Base-by-base conservation (phyloP, 2,888 invertebrate genomes). In the Microctonus hyperodae region DNA sequence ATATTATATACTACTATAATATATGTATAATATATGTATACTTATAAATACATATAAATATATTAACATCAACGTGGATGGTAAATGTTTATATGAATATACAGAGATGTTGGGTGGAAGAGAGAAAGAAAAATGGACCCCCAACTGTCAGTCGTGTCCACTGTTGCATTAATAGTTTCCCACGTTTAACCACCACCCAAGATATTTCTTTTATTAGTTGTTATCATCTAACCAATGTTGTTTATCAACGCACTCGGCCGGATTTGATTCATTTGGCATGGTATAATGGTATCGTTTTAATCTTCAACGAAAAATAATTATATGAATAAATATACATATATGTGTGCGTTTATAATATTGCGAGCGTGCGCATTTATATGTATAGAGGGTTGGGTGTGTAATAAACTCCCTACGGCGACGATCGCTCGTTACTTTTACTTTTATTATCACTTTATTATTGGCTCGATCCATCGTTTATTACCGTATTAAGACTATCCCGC, bases 391-490 rank as follows among this genome's bases (percentile, higher is more conserved):
- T 71, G 61, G 44, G 23, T 68, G 55, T 70, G 75, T 78, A 79
- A 80, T 80, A 80, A 80, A 80, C 79, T 78, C 76, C 75, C 75
- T 64, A 63, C 74, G 73, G 70, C 73, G 74, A 75, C 76, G 75
- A 76, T 79, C 76, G 75, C 75, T 69, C 74, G 75, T 78, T 78
- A 77, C 74, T 77, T 77, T 77, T 76, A 76, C 72, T 79, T 81
- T 81, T 80, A 80, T 79, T 78, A 81, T 81, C 81, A 74, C 79
- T 81, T 80, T 80, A 81, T 81, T 81, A 81, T 79, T 79, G 76
- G 73, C 72, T 68, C 69, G 73, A 73, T 72, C 68, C 73, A 57
- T 76, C 72, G 71, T 76, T 81, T 81, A 81, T 72, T 73, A 77
- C 70, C 77, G 74, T 78, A 80, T 79, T 78, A 79, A 79, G 77